Evolutionary conservation across 2,113 vertebrate genomes (phyloP).

Genomic region (Macheiramphus alcinus): DNA sequence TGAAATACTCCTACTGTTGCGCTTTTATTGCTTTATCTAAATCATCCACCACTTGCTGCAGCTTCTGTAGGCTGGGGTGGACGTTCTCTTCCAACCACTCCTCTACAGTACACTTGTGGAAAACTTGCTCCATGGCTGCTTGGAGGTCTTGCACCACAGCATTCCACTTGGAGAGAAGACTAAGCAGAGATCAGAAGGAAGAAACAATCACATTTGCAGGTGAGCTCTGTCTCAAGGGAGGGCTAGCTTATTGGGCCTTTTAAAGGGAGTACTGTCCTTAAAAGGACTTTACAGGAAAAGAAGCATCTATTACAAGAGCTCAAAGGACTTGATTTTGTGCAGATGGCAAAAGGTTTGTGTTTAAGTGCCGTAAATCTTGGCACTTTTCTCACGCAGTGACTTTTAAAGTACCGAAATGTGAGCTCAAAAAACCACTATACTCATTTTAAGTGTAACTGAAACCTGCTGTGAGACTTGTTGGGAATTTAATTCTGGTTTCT

Average conservation of each 20-base stretch:
- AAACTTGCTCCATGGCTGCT: slow-evolving; percentile 79
- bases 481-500: neutral
- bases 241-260: neutral
- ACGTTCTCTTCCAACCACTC: slow-evolving; percentile 94
- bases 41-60: slow-evolving; percentile 80
- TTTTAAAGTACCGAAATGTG: neutral
- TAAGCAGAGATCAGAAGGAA: slow-evolving; percentile 28
- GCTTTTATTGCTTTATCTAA: slow-evolving; percentile 59
- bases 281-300: neutral
- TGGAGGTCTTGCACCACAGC: slow-evolving; percentile 73
- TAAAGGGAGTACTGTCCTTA: neutral
- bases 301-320: neutral
- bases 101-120: slow-evolving; percentile 75
- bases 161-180: slow-evolving; percentile 78
- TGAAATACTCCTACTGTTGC: neutral
- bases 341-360: neutral
- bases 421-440: neutral
- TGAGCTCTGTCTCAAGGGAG: neutral
- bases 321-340: neutral
- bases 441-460: neutral
- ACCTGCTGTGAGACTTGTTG: neutral
- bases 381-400: neutral
- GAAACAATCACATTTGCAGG: neutral
- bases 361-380: neutral
- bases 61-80: slow-evolving; percentile 71